Evolutionary conservation across 2,113 vertebrate genomes (phyloP).

Genomic region (Amphiprion percula): DNA sequence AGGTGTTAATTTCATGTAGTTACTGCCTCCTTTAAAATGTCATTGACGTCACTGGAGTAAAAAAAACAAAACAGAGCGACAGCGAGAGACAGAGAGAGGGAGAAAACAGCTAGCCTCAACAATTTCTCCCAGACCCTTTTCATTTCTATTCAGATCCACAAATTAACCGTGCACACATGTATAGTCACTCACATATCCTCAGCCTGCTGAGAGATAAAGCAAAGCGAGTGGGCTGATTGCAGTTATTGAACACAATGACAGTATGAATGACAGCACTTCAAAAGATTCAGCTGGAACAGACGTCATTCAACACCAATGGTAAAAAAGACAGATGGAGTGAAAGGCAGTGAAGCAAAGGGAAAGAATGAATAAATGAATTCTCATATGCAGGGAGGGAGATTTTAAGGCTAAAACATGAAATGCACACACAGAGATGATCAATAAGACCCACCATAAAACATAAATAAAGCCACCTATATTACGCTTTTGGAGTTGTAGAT

Average conservation of each 20-base stretch:
- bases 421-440: constrained; percentile 4
- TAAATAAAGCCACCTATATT: background rate
- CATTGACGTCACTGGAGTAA: constrained; percentile 66
- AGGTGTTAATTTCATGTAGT: constrained; percentile 71
- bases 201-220: constrained; percentile 14
- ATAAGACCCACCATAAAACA: background rate
- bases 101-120: constrained; percentile 33
- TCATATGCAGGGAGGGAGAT: background rate
- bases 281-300: constrained; percentile 60
- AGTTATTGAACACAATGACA: constrained; percentile 67
- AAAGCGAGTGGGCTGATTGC: constrained; percentile 69
- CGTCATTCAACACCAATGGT: constrained; percentile 59
- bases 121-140: constrained; percentile 49
- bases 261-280: constrained; percentile 69
- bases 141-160: constrained; percentile 43
- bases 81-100: background rate
- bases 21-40: constrained; percentile 61
- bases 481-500: background rate
- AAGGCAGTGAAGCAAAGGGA: background rate
- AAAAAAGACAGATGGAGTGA: constrained; percentile 18
- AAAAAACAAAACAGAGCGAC: background rate
- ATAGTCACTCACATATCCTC: constrained; percentile 8
- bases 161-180: constrained; percentile 22
- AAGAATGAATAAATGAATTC: constrained; percentile 1
- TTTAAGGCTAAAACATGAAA: constrained; percentile 9